These are phyloP conservation scores for Myotis pilosus DNA, from an alignment of 2,797 vertebrate genomes.

Conservation along the genomic window DNA sequence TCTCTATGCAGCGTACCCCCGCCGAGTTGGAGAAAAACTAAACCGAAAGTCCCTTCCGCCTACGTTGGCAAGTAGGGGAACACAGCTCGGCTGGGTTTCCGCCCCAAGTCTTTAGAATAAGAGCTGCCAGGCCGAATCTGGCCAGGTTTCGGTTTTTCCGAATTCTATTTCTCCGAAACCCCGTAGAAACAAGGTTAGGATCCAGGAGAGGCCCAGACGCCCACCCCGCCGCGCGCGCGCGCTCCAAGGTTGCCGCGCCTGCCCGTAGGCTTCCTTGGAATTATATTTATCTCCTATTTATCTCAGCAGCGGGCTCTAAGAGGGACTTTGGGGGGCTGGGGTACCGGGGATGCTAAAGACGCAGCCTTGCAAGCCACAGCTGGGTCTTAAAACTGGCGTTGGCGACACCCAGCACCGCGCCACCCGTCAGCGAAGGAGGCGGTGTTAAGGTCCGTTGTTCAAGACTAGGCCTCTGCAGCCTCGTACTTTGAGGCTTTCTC, in stretches of 20 bases:
- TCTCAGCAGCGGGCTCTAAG: rapidly evolving
- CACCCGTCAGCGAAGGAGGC: background rate
- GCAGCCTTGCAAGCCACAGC: background rate
- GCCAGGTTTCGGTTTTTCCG: slow-evolving; percentile 20
- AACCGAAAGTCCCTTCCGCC: slow-evolving; percentile 63
- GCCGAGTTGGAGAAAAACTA: slow-evolving; percentile 33
- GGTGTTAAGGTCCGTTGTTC: background rate
- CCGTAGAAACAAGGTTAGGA: background rate
- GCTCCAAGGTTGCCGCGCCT: background rate
- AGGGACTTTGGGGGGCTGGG: background rate
- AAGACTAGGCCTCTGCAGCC: background rate
- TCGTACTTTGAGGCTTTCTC: background rate
- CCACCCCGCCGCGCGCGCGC: background rate
- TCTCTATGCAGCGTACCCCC: background rate
- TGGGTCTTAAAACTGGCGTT: background rate
- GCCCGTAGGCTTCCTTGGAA: background rate
- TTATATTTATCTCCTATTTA: background rate
- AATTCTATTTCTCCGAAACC: slow-evolving; percentile 49
- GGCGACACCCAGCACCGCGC: background rate
- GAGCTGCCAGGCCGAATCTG: slow-evolving; percentile 8
- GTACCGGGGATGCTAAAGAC: background rate
- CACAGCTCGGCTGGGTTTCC: slow-evolving; percentile 14
- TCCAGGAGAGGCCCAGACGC: background rate
- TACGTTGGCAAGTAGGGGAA: slow-evolving; percentile 51
- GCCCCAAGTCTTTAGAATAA: background rate